These are phyloP conservation scores for Heliopora coerulea DNA, from an alignment of 92 coral and sea anemone species.

Conservation along the genomic window DNA sequence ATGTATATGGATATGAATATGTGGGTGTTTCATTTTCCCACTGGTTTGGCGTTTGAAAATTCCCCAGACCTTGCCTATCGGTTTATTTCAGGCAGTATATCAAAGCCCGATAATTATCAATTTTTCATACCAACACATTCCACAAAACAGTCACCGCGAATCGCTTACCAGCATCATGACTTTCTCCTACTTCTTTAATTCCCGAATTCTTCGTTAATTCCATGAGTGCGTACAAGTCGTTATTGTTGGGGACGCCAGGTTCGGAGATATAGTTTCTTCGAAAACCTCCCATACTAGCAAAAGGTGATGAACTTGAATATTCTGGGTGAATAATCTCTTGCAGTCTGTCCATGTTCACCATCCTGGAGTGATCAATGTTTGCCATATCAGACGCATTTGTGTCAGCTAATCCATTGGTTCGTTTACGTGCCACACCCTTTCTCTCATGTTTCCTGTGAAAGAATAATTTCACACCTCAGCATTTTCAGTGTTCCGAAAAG, in stretches of 20 bases:
- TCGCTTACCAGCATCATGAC: neutral
- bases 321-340: constrained; percentile 29
- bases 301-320: constrained; percentile 8
- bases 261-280: constrained; percentile 2
- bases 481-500: too few relatives aligned
- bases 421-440: constrained; percentile 89
- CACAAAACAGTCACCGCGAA: neutral
- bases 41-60: too few relatives aligned
- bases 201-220: constrained; percentile 39
- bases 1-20: too few relatives aligned
- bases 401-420: constrained; percentile 66
- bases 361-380: constrained; percentile 59
- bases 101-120: too few relatives aligned
- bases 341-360: constrained; percentile 3
- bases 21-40: too few relatives aligned
- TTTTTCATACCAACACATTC: too few relatives aligned
- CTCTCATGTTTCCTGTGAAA: constrained; percentile 83
- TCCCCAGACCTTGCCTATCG: too few relatives aligned
- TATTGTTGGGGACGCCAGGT: constrained; percentile 22
- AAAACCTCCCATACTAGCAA: constrained; percentile 9
- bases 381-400: constrained; percentile 59
- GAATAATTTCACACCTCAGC: neutral
- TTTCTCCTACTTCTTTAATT: constrained; percentile 22
- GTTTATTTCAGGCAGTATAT: too few relatives aligned
- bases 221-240: constrained; percentile 40